A percentile compares a stretch with the other conserved stretches of the same genome.
Conservation (phyloP, 23 tunicate genomes). For the Styela plicata region DNA sequence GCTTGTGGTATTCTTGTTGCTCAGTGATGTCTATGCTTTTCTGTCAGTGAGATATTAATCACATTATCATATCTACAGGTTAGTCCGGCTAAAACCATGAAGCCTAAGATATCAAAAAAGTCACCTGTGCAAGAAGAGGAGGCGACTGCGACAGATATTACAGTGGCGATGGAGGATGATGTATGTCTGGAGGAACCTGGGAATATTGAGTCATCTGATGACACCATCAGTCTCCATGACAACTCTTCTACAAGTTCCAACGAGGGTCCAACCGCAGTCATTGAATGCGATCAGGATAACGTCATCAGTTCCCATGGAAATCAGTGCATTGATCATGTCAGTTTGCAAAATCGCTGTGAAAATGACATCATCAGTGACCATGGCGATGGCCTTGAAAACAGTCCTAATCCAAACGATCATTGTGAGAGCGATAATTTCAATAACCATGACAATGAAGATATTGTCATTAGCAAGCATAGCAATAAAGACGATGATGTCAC, state of each 20-base stretch:
- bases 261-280: too few species aligned
- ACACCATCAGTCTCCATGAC: background rate
- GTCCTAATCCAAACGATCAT: background rate
- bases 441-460: background rate
- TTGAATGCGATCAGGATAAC: too few species aligned
- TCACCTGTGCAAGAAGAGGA: too few species aligned
- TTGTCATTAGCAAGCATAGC: background rate
- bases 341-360: background rate
- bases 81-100: background rate
- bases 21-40: too few species aligned
- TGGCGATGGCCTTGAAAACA: background rate
- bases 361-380: background rate
- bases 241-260: too few species aligned
- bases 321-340: background rate
- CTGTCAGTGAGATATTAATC: too few species aligned
- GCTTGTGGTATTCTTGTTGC: too few species aligned
- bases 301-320: background rate
- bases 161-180: too few species aligned
- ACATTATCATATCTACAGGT: too few species aligned
- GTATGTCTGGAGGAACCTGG: background rate
- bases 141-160: too few species aligned
- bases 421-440: background rate
- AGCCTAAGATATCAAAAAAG: too few species aligned
- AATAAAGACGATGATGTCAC: background rate
- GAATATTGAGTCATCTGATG: background rate